phyloP scores from a whole-genome alignment of 2,113 vertebrate genomes.

The Emydocephalus ijimae region DNA sequence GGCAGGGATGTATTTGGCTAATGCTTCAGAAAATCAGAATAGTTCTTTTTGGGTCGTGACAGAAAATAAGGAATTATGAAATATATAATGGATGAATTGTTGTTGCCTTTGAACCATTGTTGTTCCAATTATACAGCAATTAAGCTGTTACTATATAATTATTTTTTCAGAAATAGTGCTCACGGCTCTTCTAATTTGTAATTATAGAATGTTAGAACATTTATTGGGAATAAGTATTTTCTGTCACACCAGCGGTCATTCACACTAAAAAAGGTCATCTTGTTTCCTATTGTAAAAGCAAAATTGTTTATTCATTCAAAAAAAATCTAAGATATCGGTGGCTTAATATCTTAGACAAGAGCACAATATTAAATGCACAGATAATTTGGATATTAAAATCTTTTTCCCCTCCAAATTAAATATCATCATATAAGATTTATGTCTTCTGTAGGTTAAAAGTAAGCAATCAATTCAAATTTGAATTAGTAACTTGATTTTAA shows the following conservation, averaged over 20 bases:
- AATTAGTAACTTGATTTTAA: neutral
- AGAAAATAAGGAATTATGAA: neutral
- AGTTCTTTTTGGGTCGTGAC: neutral
- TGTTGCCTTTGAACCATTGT: neutral
- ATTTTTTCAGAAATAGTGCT: neutral
- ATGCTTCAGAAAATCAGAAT: neutral
- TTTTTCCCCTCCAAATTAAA: constrained; percentile 20
- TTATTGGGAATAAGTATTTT: neutral
- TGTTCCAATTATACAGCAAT: neutral
- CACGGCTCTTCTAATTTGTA: neutral
- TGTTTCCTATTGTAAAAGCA: constrained; percentile 6
- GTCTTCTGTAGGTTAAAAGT: neutral
- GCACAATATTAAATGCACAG: constrained; percentile 10
- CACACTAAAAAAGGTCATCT: neutral
- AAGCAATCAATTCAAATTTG: neutral
- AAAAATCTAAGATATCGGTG: constrained; percentile 10
- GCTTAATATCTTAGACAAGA: constrained; percentile 12
- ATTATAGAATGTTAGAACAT: neutral
- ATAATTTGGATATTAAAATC: neutral
- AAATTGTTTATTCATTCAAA: constrained; percentile 18
- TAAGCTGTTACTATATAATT: neutral
- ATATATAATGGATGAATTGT: neutral
- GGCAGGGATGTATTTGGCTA: neutral
- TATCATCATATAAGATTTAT: neutral
- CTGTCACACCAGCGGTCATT: too few species aligned